A percentile compares a stretch with the other conserved stretches of the same genome.
phyloP scores from a whole-genome alignment of 2,797 vertebrate genomes.

The Artibeus lituratus region DNA sequence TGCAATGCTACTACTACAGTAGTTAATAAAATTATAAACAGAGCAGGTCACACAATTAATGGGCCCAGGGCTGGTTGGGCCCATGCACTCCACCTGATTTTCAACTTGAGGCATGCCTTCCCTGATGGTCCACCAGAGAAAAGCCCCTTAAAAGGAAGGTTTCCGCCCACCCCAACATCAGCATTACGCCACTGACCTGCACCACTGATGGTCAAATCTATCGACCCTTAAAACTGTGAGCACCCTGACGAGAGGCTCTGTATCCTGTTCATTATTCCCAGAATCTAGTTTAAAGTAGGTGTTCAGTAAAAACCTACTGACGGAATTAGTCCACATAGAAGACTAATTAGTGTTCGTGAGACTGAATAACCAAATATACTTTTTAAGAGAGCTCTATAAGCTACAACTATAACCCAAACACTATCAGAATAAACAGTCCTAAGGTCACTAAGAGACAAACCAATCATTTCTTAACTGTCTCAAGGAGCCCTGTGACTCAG shows the following conservation, averaged over 20 bases:
- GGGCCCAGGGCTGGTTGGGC: not conserved
- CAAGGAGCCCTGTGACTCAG: conserved; percentile 30
- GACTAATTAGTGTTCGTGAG: not conserved
- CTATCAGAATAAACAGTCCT: not conserved
- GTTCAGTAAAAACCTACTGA: not conserved
- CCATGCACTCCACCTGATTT: not conserved
- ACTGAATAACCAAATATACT: not conserved
- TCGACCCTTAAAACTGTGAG: not conserved
- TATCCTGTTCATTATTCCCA: not conserved
- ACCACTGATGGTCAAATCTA: rapidly evolving
- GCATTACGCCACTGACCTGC: not conserved
- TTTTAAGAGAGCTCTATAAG: not conserved
- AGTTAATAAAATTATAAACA: not conserved
- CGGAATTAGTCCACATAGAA: not conserved
- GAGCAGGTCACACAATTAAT: not conserved
- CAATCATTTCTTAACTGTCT: not conserved
- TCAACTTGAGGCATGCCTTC: not conserved
- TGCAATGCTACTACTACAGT: not conserved
- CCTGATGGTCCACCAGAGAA: not conserved
- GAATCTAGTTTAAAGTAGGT: not conserved
- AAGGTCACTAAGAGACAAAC: conserved; percentile 28
- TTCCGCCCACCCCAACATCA: not conserved
- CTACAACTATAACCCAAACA: not conserved
- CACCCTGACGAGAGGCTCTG: not conserved
- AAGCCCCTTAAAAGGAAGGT: not conserved